Conservation (phyloP, 1,140 invertebrate species). For the Aplysia californica region DNA sequence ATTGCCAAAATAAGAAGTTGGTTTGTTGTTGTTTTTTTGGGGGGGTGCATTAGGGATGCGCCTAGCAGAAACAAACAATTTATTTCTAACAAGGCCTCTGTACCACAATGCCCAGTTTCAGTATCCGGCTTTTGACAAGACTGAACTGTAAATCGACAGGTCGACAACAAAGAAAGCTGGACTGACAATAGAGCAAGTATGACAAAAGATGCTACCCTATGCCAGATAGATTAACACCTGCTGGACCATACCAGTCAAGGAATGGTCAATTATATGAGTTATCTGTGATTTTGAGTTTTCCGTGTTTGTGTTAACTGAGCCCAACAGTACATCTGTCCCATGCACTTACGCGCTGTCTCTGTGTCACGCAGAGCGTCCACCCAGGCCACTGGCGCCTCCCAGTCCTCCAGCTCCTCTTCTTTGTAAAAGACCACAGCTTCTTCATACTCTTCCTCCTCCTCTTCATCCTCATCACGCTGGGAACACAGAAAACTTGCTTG, state of each 20-base stretch:
- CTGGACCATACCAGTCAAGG: too few species aligned
- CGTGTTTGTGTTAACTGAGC: background rate
- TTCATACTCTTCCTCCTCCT: background rate
- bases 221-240: background rate
- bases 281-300: too few species aligned
- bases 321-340: background rate
- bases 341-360: conserved; percentile 31
- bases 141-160: too few species aligned
- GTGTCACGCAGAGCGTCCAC: conserved; percentile 37
- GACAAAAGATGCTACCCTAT: background rate
- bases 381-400: conserved; percentile 37
- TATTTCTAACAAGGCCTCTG: too few species aligned
- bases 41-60: too few species aligned
- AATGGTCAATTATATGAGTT: too few species aligned
- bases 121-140: too few species aligned
- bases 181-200: background rate
- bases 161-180: too few species aligned
- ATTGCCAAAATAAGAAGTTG: too few species aligned
- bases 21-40: too few species aligned
- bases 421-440: conserved; percentile 38
- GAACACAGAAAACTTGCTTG: background rate
- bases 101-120: too few species aligned
- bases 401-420: conserved; percentile 36
- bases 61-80: too few species aligned
- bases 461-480: background rate